Conservation (phyloP, 2,113 vertebrate species). For the Sardina pilchardus region DNA sequence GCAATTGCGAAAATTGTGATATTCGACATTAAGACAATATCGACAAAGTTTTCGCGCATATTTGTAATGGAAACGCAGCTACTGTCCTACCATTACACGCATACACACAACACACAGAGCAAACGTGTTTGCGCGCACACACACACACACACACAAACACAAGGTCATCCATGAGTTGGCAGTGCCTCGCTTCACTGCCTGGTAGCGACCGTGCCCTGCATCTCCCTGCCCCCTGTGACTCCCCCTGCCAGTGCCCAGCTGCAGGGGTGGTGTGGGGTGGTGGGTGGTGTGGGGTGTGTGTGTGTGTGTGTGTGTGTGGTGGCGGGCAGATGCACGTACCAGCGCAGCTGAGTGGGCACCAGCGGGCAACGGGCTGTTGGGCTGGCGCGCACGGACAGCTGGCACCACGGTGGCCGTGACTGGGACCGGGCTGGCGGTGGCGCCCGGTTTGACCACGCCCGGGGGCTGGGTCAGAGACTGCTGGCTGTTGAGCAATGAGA, state of each 20-base stretch:
- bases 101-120: not conserved
- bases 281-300: no score
- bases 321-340: conserved; percentile 68
- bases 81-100: not conserved
- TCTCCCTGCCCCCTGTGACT: no score
- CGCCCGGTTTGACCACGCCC: conserved; percentile 71
- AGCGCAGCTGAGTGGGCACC: conserved; percentile 68
- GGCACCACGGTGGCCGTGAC: conserved; percentile 70
- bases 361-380: conserved; percentile 73
- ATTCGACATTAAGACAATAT: no score
- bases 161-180: not conserved
- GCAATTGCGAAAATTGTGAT: no score
- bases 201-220: not conserved
- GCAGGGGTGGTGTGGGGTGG: not conserved
- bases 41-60: no score
- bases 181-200: no score
- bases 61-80: no score
- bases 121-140: not conserved
- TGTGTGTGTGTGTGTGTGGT: not conserved
- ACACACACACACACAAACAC: not conserved
- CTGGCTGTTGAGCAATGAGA: conserved; percentile 83
- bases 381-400: conserved; percentile 76
- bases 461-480: conserved; percentile 75
- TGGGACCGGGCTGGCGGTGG: conserved; percentile 56
- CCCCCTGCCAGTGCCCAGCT: not conserved